Evolutionary conservation across 1,140 invertebrate species (phyloP).

Genomic region (Drepana arcuata): DNA sequence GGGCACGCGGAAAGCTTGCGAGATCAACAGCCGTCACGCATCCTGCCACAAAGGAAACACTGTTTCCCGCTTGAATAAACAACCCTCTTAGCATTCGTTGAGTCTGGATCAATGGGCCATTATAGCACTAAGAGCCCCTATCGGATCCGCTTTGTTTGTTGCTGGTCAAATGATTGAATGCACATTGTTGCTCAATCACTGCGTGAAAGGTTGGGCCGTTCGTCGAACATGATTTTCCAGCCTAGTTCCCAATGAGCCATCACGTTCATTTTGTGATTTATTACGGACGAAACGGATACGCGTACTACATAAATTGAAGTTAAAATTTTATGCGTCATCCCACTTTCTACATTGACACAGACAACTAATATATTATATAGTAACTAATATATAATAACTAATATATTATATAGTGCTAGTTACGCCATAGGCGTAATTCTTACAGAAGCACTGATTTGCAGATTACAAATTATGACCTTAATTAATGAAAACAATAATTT

Average conservation of each 20-base stretch:
- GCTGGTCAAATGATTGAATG: conserved; percentile 27
- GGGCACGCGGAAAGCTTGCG: conserved; percentile 48
- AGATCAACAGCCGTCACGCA: conserved; percentile 12
- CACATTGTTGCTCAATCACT: conserved; percentile 28
- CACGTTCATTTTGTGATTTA: conserved; percentile 27
- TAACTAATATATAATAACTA: too few relatives aligned
- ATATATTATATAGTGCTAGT: too few relatives aligned
- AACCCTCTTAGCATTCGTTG: too few relatives aligned
- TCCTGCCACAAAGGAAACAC: conserved; percentile 26
- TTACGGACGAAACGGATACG: conserved; percentile 23
- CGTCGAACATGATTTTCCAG: conserved; percentile 41
- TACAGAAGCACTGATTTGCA: too few relatives aligned
- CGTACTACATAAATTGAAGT: too few relatives aligned
- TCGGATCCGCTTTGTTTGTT: conserved; percentile 30
- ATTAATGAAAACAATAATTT: conserved; percentile 8
- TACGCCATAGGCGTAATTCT: too few relatives aligned
- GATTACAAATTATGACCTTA: too few relatives aligned
- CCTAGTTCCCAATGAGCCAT: conserved; percentile 41
- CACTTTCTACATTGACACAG: too few relatives aligned
- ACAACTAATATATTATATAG: too few relatives aligned
- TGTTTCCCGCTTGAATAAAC: conserved; percentile 26
- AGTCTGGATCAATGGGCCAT: too few relatives aligned
- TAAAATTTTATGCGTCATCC: too few relatives aligned
- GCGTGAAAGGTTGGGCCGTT: conserved; percentile 42
- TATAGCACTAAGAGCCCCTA: conserved; percentile 17